These are phyloP conservation scores for Bufo gargarizans DNA, from an alignment of 2,113 vertebrate species.

Conservation along the genomic window DNA sequence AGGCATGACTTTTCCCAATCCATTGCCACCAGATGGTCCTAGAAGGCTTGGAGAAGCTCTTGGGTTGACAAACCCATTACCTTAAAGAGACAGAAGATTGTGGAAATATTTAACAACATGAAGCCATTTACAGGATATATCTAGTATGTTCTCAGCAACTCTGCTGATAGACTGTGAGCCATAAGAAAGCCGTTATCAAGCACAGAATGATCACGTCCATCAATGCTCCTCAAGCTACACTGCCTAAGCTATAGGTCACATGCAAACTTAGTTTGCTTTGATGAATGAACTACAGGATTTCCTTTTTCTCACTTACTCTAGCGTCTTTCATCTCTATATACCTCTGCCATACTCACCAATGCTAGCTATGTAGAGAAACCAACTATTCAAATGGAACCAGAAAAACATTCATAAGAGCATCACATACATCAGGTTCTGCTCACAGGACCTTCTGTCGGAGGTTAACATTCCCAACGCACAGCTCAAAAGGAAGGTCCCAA, in stretches of 20 bases:
- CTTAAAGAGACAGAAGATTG: slow-evolving; percentile 66
- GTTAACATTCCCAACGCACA: no score
- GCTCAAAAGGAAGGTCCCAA: no score
- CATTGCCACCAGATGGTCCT: slow-evolving; percentile 84
- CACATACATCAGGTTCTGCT: no score
- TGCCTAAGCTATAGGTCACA: no score
- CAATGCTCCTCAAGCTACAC: not conserved
- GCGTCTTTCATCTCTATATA: no score
- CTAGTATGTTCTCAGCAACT: not conserved
- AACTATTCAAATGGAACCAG: not conserved
- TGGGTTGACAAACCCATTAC: slow-evolving; percentile 94
- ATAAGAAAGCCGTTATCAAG: not conserved
- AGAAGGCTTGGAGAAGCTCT: slow-evolving; percentile 91
- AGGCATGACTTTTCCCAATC: slow-evolving; percentile 93
- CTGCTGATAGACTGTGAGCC: not conserved
- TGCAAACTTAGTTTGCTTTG: no score
- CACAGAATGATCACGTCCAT: not conserved
- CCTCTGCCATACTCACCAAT: no score
- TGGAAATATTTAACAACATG: not conserved
- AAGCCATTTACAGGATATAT: not conserved
- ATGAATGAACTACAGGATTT: no score
- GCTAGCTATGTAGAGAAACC: no score
- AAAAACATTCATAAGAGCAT: no score
- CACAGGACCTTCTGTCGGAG: no score
- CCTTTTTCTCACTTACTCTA: no score